These are phyloP conservation scores for Heliornis fulica DNA, from an alignment of 2,113 vertebrate genomes.

Conservation along the genomic window DNA sequence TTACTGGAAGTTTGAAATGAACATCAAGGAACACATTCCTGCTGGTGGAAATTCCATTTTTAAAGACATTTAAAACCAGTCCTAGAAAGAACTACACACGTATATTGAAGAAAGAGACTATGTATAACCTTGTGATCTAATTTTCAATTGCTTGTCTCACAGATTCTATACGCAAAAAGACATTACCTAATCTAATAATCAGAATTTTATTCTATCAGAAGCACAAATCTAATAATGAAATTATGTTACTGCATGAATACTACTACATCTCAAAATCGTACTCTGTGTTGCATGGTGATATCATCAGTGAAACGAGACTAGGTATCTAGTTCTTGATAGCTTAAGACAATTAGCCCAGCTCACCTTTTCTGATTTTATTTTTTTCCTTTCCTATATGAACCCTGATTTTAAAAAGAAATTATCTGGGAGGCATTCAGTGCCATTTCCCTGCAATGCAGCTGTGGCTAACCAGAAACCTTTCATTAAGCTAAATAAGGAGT, in stretches of 20 bases:
- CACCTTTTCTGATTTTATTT: not conserved
- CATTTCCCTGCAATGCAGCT: not conserved
- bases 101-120: not conserved
- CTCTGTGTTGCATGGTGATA: not conserved
- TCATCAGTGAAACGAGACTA: not conserved
- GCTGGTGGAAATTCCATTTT: not conserved
- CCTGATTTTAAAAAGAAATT: not conserved
- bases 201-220: not conserved
- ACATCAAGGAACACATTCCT: not conserved
- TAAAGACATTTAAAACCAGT: not conserved
- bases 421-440: not conserved
- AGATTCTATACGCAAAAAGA: not conserved
- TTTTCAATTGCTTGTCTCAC: not conserved
- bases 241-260: not conserved
- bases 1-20: not conserved
- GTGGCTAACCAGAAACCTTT: conserved; percentile 44
- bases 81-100: not conserved
- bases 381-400: not conserved
- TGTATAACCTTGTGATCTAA: not conserved
- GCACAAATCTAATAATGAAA: not conserved
- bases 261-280: not conserved
- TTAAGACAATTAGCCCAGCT: not conserved
- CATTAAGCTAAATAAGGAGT: conserved; percentile 21
- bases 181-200: not conserved
- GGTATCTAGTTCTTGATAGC: conserved; percentile 14